Evolutionary conservation across 1,140 invertebrate species (phyloP).

Genomic region (Hylaeus anthracinus): DNA sequence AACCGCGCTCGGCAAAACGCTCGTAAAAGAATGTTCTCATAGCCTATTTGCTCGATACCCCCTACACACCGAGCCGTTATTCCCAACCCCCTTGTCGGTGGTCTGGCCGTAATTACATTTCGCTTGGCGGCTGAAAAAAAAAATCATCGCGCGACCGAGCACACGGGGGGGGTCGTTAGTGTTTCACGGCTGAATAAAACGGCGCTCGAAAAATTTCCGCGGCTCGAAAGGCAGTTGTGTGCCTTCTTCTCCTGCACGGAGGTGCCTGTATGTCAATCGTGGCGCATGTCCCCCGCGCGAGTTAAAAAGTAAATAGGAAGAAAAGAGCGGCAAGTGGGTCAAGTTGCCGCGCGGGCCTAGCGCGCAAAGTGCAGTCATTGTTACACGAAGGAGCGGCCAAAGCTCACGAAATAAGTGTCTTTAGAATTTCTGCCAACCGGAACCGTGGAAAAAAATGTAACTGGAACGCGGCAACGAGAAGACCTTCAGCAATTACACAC

Average conservation of each 20-base stretch:
- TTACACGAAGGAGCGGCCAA: conserved; percentile 53
- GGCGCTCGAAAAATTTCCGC: too few relatives aligned
- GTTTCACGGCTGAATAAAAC: not conserved
- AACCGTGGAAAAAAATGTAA: conserved; percentile 36
- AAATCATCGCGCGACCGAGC: too few relatives aligned
- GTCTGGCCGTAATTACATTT: too few relatives aligned
- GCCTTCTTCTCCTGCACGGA: not conserved
- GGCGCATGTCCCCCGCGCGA: not conserved
- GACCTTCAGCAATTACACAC: conserved; percentile 24
- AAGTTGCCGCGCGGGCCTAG: conserved; percentile 40
- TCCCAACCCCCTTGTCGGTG: too few relatives aligned
- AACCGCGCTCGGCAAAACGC: too few relatives aligned
- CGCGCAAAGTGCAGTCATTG: conserved; percentile 50
- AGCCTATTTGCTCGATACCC: too few relatives aligned
- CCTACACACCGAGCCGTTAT: too few relatives aligned
- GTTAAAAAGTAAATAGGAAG: conserved; percentile 32
- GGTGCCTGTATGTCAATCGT: not conserved
- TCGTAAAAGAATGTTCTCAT: too few relatives aligned
- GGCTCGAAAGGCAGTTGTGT: not conserved
- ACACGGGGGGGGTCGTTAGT: not conserved
- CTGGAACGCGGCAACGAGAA: conserved; percentile 34
- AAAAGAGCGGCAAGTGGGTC: conserved; percentile 45
- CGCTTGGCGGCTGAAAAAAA: not conserved
- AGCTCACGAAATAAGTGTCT: conserved; percentile 55
- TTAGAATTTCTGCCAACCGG: conserved; percentile 49